These are phyloP conservation scores for Tenthredo livida DNA, from an alignment of 2,888 invertebrate species.

Conservation along the genomic window DNA sequence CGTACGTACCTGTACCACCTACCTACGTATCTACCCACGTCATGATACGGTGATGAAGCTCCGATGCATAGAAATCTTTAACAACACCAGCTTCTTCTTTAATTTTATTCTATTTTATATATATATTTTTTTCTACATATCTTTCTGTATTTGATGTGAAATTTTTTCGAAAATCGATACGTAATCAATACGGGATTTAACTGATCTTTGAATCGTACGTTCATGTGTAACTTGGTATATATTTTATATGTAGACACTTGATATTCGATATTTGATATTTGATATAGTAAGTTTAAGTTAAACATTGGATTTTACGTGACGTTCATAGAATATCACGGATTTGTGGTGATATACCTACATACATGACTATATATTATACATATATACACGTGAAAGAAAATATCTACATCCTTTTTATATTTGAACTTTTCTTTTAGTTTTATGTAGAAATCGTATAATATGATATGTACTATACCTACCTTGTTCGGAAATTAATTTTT, in stretches of 20 bases:
- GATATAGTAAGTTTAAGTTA: slow-evolving; percentile 1
- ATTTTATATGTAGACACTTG: not conserved
- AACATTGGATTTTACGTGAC: slow-evolving; percentile 34
- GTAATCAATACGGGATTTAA: no score
- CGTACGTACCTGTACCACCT: not conserved
- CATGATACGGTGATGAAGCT: not conserved
- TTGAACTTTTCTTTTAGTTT: not conserved
- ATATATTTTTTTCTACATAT: not conserved
- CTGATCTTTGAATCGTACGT: no score
- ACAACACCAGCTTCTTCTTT: not conserved
- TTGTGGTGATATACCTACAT: not conserved
- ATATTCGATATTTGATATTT: slow-evolving; percentile 20
- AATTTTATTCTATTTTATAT: not conserved
- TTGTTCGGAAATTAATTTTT: no score
- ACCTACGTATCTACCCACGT: not conserved
- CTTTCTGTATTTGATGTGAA: not conserved
- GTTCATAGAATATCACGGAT: not conserved
- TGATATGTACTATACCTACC: no score
- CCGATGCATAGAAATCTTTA: not conserved
- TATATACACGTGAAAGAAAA: not conserved
- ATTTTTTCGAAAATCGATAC: not conserved
- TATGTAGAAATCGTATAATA: not conserved
- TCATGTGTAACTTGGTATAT: not conserved
- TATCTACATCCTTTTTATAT: not conserved
- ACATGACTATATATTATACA: no score